Evolutionary conservation across 2,888 invertebrate species (phyloP).

Genomic region (Drosophila mimetica): DNA sequence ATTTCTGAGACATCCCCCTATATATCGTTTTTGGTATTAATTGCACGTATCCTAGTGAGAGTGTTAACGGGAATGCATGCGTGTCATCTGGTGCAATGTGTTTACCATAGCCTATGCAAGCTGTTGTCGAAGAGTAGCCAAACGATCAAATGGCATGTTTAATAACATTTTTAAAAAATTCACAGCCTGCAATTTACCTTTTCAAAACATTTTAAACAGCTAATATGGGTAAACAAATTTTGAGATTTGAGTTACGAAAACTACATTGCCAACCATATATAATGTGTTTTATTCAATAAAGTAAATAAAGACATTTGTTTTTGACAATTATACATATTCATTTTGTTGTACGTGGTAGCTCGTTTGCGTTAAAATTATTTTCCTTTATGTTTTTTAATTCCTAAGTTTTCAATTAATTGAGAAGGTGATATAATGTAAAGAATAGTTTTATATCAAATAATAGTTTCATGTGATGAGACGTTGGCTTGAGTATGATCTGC

Average conservation of each 20-base stretch:
- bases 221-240: too few species aligned
- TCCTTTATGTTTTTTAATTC: not conserved
- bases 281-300: constrained; percentile 9
- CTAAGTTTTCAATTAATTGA: constrained; percentile 15
- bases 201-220: not conserved
- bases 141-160: not conserved
- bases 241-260: not conserved
- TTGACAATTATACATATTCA: constrained; percentile 9
- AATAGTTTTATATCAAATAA: constrained; percentile 6
- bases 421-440: constrained; percentile 1
- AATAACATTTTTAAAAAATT: not conserved
- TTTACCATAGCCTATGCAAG: not conserved
- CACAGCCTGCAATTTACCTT: not conserved
- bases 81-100: constrained; percentile 64
- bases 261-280: not conserved
- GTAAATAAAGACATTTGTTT: not conserved
- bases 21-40: constrained; percentile 57
- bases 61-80: constrained; percentile 8
- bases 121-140: not conserved
- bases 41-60: constrained; percentile 15
- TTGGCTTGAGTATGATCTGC: constrained; percentile 9
- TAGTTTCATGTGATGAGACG: constrained; percentile 61
- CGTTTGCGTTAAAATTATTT: not conserved
- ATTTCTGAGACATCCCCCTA: too few species aligned
- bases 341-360: not conserved